phyloP scores from a whole-genome alignment of 2,113 vertebrate species.

The Pygoscelis adeliae region DNA sequence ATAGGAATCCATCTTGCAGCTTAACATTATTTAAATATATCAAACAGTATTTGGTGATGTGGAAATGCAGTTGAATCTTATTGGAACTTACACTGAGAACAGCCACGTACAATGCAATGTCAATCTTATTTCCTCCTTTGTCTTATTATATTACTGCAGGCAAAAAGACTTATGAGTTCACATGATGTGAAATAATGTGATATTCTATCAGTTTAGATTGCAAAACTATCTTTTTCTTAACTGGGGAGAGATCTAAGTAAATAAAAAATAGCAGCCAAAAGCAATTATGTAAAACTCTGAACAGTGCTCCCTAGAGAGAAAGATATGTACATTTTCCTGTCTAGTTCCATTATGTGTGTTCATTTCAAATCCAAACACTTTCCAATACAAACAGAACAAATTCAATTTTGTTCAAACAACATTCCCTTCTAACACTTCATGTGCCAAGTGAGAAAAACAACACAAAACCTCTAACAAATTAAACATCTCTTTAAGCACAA shows the following conservation, averaged over 20 bases:
- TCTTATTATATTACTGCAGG: not conserved
- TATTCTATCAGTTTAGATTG: not conserved
- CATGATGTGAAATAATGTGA: not conserved
- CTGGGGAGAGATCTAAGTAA: not conserved
- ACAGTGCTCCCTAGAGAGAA: not conserved
- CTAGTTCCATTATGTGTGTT: conserved; percentile 22
- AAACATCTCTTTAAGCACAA: conserved; percentile 3
- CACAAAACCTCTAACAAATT: not conserved
- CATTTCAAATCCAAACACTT: conserved; percentile 41
- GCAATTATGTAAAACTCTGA: conserved; percentile 42
- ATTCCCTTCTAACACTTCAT: not conserved
- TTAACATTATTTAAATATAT: not conserved
- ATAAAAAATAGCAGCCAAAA: conserved; percentile 30
- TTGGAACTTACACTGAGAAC: not conserved
- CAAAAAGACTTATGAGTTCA: not conserved
- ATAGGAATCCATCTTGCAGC: not conserved
- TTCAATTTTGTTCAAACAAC: conserved; percentile 28
- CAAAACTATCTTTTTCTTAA: conserved; percentile 9
- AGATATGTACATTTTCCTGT: conserved; percentile 22
- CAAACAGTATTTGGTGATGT: not conserved
- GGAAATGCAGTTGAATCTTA: not conserved
- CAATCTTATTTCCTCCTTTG: conserved; percentile 5
- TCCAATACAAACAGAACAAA: conserved; percentile 25
- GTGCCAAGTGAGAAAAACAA: not conserved
- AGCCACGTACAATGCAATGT: accelerated